Conservation (phyloP, 1,140 invertebrate genomes). For the fruit fly (Drosophila melanogaster) region DNA sequence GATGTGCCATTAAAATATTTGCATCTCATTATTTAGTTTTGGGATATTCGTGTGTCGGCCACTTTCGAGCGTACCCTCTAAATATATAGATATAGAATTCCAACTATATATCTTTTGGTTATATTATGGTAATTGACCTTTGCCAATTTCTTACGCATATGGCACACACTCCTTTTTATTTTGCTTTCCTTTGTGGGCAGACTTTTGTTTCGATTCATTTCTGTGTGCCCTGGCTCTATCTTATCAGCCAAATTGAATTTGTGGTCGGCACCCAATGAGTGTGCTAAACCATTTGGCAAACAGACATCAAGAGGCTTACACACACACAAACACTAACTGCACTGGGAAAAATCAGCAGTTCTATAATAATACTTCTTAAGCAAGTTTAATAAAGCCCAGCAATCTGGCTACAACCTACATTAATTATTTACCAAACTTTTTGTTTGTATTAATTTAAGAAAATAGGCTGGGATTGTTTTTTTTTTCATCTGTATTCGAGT, state of each 20-base stretch:
- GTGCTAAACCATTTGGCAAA: conserved; percentile 77
- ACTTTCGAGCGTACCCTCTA: background rate
- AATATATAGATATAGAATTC: conserved; percentile 9
- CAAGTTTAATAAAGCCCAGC: too few species aligned
- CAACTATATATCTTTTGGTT: conserved; percentile 1
- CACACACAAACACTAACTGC: conserved; percentile 7
- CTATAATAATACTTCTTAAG: too few species aligned
- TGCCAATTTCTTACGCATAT: conserved; percentile 36
- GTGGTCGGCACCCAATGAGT: conserved; percentile 72
- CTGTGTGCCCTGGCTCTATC: conserved; percentile 39
- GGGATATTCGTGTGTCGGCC: background rate
- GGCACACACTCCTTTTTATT: background rate
- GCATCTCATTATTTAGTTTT: conserved; percentile 77
- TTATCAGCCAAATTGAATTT: conserved; percentile 75
- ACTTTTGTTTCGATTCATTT: conserved; percentile 46
- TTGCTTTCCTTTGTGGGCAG: conserved; percentile 22
- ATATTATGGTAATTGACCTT: conserved; percentile 50
- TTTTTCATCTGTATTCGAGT: conserved; percentile 16
- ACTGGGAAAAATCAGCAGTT: background rate
- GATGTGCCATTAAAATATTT: conserved; percentile 78
- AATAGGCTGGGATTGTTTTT: background rate
- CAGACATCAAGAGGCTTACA: conserved; percentile 51
- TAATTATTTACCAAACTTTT: too few species aligned
- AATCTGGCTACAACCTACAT: too few species aligned
- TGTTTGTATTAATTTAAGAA: background rate